phyloP scores from a whole-genome alignment of 2,113 vertebrate genomes.

The Clinocottus analis region DNA sequence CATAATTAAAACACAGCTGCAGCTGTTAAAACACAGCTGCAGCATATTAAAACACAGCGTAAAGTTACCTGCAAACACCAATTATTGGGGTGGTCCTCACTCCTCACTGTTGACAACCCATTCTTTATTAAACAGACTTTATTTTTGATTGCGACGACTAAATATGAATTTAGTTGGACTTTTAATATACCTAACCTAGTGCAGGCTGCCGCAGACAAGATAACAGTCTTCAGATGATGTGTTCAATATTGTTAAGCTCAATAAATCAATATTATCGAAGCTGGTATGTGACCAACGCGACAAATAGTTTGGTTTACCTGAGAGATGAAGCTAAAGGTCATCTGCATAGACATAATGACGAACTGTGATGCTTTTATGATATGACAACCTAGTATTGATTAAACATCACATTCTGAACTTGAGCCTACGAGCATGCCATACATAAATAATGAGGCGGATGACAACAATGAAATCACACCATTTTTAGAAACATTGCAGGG shows the following conservation, averaged over 20 bases:
- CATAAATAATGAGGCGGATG: conserved; percentile 1
- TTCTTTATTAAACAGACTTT: background rate
- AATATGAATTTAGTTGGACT: background rate
- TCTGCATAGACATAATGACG: conserved; percentile 11
- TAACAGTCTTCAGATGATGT: background rate
- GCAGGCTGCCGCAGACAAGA: background rate
- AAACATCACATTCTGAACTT: background rate
- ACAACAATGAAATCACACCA: background rate
- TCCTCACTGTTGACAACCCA: background rate
- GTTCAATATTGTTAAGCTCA: background rate
- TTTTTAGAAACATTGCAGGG: background rate
- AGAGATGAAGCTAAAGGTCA: background rate
- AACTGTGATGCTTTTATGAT: background rate
- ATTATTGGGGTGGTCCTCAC: background rate
- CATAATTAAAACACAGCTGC: conserved; percentile 7
- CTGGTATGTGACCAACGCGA: background rate
- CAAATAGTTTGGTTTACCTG: background rate
- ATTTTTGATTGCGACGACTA: background rate
- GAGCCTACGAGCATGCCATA: background rate
- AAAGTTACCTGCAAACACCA: background rate
- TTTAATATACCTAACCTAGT: background rate
- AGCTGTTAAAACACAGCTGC: background rate
- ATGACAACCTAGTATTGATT: background rate
- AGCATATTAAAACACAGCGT: background rate
- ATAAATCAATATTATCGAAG: background rate